phyloP scores from a whole-genome alignment of 2,888 invertebrate genomes.

The Lepidonotus clava region DNA sequence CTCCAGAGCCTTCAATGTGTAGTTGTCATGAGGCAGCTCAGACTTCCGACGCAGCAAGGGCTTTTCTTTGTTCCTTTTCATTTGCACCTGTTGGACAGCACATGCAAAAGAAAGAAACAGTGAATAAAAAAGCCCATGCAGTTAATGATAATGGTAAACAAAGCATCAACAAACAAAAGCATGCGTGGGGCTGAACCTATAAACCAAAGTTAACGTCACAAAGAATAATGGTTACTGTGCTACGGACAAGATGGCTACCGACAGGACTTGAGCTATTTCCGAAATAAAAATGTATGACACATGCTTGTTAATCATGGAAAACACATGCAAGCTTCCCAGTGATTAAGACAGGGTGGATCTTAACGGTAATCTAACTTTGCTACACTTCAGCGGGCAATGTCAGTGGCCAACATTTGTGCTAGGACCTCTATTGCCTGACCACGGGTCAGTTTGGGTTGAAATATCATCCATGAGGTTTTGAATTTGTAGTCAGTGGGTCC shows the following conservation, averaged over 20 bases:
- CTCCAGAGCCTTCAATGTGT: conserved; percentile 93
- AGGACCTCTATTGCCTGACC: too few species aligned
- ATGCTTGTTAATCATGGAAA: not conserved
- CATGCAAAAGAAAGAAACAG: conserved; percentile 40
- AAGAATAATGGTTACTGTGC: not conserved
- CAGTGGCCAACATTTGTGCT: too few species aligned
- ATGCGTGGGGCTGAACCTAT: conserved; percentile 4
- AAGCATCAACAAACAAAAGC: conserved; percentile 16
- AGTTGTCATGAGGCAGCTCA: conserved; percentile 95
- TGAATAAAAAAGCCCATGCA: conserved; percentile 44
- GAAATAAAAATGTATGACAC: not conserved
- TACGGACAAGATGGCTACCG: not conserved
- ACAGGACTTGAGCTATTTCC: not conserved
- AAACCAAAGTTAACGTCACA: not conserved
- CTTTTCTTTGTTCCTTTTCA: conserved; percentile 84
- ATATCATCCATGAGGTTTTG: too few species aligned
- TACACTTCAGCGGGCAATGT: too few species aligned
- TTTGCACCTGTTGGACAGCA: conserved; percentile 55
- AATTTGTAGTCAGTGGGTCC: too few species aligned
- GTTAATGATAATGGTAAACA: conserved; percentile 3
- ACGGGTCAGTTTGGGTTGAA: too few species aligned
- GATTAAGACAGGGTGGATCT: too few species aligned
- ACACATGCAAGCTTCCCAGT: too few species aligned
- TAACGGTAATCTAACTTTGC: too few species aligned
- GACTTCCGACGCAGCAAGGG: conserved; percentile 96